phyloP scores from a whole-genome alignment of 2,888 invertebrate species.

The Acheta domesticus region DNA sequence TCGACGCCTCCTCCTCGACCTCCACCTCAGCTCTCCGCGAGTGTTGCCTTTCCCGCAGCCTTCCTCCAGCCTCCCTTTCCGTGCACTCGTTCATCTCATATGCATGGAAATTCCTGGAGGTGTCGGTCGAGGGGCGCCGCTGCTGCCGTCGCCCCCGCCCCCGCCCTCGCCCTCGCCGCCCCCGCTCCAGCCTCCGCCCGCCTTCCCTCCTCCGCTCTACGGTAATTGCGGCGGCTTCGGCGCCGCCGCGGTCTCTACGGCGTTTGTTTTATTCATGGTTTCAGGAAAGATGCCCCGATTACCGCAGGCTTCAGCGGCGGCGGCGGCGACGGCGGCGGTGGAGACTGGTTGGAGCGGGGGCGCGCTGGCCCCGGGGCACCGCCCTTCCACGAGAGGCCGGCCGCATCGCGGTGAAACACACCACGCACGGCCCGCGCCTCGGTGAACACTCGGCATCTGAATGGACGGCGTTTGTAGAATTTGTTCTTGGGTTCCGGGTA shows the following conservation, averaged over 20 bases:
- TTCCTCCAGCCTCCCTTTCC: neutral
- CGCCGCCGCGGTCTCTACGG: neutral
- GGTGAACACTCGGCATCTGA: neutral
- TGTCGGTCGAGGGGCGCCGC: neutral
- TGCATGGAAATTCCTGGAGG: slow-evolving; percentile 18
- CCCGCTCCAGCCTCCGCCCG: neutral
- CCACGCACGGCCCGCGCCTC: neutral
- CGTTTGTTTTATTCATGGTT: slow-evolving; percentile 4
- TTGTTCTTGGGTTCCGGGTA: neutral
- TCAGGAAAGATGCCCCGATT: slow-evolving; percentile 8
- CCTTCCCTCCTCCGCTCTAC: neutral
- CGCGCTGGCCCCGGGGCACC: neutral
- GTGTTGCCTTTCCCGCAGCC: neutral
- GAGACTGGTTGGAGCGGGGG: neutral
- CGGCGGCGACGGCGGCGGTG: neutral
- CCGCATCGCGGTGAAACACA: neutral
- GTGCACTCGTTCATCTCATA: neutral
- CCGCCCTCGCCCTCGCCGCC: neutral
- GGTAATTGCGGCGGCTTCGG: slow-evolving; percentile 1
- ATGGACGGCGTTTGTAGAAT: neutral
- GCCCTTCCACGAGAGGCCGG: neutral
- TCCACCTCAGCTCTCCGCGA: too few relatives aligned
- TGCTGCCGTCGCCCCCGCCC: neutral
- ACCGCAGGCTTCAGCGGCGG: neutral
- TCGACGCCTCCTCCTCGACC: too few relatives aligned